phyloP scores from a whole-genome alignment of 2,797 vertebrate species.

The Rhinogobio ventralis region DNA sequence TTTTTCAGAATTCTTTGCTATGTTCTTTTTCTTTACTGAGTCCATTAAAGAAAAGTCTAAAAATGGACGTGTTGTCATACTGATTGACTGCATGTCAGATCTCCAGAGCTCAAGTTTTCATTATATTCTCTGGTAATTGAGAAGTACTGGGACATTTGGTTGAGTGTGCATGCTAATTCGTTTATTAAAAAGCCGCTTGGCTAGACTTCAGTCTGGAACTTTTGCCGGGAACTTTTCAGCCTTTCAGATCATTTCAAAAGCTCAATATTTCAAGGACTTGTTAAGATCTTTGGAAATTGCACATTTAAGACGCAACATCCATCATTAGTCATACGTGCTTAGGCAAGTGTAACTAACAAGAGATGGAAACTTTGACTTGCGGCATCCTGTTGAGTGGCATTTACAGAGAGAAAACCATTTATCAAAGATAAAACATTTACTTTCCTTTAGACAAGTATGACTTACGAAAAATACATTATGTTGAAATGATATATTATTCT shows the following conservation, averaged over 20 bases:
- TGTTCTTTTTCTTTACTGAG: background rate
- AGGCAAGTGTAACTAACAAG: background rate
- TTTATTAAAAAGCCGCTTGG: constrained; percentile 49
- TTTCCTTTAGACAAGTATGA: background rate
- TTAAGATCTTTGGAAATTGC: background rate
- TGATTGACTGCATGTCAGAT: constrained; percentile 41
- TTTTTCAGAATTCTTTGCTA: background rate
- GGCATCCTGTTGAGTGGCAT: background rate
- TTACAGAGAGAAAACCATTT: background rate
- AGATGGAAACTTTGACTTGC: background rate
- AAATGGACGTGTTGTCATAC: constrained; percentile 23
- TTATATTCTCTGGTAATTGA: constrained; percentile 38
- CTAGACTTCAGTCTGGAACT: constrained; percentile 39
- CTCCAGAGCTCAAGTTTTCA: constrained; percentile 7
- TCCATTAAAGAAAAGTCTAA: constrained; percentile 13
- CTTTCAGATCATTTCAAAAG: constrained; percentile 13
- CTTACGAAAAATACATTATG: background rate
- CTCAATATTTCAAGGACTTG: constrained; percentile 3
- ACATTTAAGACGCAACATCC: background rate
- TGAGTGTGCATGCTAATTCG: constrained; percentile 28
- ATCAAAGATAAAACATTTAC: background rate
- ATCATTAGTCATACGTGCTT: background rate
- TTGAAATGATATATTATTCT: background rate
- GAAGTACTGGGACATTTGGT: constrained; percentile 25
- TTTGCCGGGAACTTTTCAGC: constrained; percentile 15